These are phyloP conservation scores for rat (Rattus norvegicus) DNA, from an alignment of 2,113 vertebrate species.

Conservation along the genomic window GRCr8 NC_086038.1:14113501-14114000, in stretches of 20 bases:
- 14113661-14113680: not conserved
- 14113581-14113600: too few species aligned
- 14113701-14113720: not conserved
- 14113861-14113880: not conserved
- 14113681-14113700: not conserved
- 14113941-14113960: not conserved
- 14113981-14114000: not conserved
- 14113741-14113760: not conserved
- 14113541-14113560: too few species aligned
- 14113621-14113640: not conserved
- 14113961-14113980: not conserved
- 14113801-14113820: not conserved
- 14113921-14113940: too few species aligned
- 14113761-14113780: not conserved
- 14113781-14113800: not conserved
- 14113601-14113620: not conserved
- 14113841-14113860: too few species aligned
- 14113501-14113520: too few species aligned
- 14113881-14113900: not conserved
- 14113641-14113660: not conserved
- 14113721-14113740: not conserved
- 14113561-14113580: too few species aligned
- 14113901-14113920: not conserved
- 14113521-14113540: too few species aligned
- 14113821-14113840: not conserved